phyloP scores from a whole-genome alignment of 2,113 vertebrate genomes.

The Natator depressus region DNA sequence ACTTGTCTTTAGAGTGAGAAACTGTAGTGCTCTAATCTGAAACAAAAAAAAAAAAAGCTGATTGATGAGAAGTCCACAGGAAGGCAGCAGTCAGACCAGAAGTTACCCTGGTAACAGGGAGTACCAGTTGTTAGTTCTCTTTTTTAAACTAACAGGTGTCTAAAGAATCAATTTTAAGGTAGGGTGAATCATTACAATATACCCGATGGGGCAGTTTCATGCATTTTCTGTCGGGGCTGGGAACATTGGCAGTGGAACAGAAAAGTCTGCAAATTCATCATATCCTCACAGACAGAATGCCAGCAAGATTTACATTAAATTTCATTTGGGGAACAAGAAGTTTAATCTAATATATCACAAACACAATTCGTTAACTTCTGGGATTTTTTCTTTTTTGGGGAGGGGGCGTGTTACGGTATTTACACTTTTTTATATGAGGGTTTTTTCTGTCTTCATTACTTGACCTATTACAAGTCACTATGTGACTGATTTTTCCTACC shows the following conservation, averaged over 20 bases:
- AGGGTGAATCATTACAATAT: neutral
- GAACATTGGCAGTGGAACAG: neutral
- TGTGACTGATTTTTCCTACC: neutral
- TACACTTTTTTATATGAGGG: neutral
- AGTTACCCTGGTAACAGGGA: neutral
- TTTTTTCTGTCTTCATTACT: neutral
- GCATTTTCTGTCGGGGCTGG: fast-evolving
- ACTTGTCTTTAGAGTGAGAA: neutral
- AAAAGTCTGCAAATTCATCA: neutral
- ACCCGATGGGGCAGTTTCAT: neutral
- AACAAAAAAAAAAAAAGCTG: neutral
- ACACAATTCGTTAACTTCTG: neutral
- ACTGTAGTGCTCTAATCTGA: neutral
- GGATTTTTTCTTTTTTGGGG: fast-evolving
- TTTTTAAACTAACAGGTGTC: neutral
- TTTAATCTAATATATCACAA: neutral
- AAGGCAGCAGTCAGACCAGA: neutral
- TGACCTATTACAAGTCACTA: neutral
- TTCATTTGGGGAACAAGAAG: neutral
- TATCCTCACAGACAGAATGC: neutral
- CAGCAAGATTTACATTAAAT: neutral
- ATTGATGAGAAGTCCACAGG: neutral
- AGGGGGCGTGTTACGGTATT: fast-evolving
- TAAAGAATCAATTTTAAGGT: neutral
- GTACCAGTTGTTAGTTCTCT: neutral